These are phyloP conservation scores for Noctua janthe DNA, from an alignment of 2,888 invertebrate species.

Conservation along the genomic window DNA sequence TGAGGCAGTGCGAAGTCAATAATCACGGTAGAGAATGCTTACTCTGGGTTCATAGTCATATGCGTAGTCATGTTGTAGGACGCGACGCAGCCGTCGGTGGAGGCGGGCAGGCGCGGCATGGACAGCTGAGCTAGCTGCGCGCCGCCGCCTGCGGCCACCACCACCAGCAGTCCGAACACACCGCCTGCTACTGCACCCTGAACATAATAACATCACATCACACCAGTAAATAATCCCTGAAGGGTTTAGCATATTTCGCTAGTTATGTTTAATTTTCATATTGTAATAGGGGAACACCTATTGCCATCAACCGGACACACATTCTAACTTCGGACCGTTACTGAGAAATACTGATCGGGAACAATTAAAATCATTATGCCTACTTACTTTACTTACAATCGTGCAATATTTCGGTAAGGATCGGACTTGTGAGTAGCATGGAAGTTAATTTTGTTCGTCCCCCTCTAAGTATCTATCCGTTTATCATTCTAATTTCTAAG, in stretches of 20 bases:
- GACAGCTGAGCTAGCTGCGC: conserved; percentile 91
- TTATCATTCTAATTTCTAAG: background rate
- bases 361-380: background rate
- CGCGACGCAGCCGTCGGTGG: conserved; percentile 89
- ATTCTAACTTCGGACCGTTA: background rate
- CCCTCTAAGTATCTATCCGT: background rate
- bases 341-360: background rate
- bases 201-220: background rate
- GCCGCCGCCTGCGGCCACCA: conserved; percentile 92
- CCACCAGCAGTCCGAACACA: conserved; percentile 90
- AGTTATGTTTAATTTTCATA: background rate
- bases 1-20: background rate
- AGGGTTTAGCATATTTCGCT: background rate
- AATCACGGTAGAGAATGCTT: conserved; percentile 58
- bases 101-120: conserved; percentile 84
- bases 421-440: background rate
- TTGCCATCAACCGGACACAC: background rate
- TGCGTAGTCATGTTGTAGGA: conserved; percentile 78
- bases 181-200: conserved; percentile 93
- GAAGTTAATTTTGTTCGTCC: too few species aligned
- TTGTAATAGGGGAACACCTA: background rate
- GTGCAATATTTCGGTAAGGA: background rate
- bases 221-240: background rate
- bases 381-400: background rate
- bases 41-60: conserved; percentile 73